phyloP scores from a whole-genome alignment of 2,888 invertebrate species.

The Epinotia ramella region DNA sequence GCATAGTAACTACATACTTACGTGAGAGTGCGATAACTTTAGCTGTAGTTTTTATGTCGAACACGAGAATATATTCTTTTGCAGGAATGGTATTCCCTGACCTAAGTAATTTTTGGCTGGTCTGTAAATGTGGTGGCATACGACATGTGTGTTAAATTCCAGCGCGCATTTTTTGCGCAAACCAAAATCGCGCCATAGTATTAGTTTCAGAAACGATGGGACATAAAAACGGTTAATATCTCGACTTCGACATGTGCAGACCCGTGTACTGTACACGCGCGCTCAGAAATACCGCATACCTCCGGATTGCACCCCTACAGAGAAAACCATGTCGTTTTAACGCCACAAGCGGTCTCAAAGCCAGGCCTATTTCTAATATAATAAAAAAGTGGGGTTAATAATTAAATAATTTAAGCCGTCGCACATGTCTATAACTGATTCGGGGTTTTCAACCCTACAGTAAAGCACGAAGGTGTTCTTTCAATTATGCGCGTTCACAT shows the following conservation, averaged over 20 bases:
- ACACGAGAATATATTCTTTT: too few relatives aligned
- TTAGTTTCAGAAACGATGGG: conserved; percentile 14
- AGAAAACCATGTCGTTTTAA: conserved; percentile 22
- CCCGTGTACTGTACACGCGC: conserved; percentile 24
- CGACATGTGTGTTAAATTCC: not conserved
- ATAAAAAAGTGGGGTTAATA: conserved; percentile 11
- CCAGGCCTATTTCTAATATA: conserved; percentile 11
- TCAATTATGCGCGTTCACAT: not conserved
- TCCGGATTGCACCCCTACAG: conserved; percentile 8
- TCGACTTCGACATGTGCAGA: conserved; percentile 32
- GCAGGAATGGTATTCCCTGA: too few relatives aligned
- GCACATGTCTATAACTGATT: not conserved
- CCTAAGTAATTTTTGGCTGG: not conserved
- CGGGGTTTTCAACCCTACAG: not conserved
- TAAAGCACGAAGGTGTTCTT: not conserved
- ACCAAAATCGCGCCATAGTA: conserved; percentile 7
- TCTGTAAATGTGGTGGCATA: not conserved
- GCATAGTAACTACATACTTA: too few relatives aligned
- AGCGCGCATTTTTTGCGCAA: not conserved
- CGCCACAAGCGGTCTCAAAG: conserved; percentile 25
- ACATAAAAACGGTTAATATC: conserved; percentile 17
- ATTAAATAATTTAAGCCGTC: not conserved
- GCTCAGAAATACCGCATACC: not conserved
- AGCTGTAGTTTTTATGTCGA: too few relatives aligned
- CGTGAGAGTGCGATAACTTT: too few relatives aligned